Evolutionary conservation across 1,140 invertebrate species (phyloP).

Genomic region (Anoplophora glabripennis): DNA sequence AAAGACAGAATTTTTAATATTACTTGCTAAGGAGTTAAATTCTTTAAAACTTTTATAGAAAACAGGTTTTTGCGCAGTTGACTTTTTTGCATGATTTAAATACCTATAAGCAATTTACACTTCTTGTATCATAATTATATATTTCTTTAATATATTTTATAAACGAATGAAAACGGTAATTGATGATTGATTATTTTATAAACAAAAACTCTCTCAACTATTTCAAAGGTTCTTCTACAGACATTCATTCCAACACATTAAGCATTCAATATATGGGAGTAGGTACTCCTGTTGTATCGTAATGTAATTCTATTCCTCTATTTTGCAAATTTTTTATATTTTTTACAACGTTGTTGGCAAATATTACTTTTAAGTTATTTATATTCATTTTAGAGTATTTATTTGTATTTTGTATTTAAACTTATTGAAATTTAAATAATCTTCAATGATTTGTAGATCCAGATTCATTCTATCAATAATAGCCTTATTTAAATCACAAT

Average conservation of each 20-base stretch:
- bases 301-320: conserved; percentile 1
- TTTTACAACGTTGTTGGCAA: neutral
- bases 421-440: neutral
- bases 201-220: neutral
- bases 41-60: neutral
- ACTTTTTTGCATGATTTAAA: neutral
- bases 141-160: neutral
- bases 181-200: conserved; percentile 6
- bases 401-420: conserved; percentile 4
- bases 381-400: conserved; percentile 4
- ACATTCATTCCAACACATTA: neutral
- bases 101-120: neutral
- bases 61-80: neutral
- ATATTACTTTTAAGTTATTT: neutral
- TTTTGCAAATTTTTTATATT: conserved; percentile 2
- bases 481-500: neutral
- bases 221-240: neutral
- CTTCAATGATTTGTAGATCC: neutral
- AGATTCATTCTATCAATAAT: conserved; percentile 4
- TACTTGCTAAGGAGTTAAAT: neutral
- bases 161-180: neutral
- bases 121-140: neutral
- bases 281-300: neutral
- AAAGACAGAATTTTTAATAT: neutral
- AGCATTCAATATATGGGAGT: neutral